Percentiles rank a stretch among this genome's conserved stretches.
phyloP scores from a whole-genome alignment of 2,888 invertebrate genomes.

The Cerastis rubricosa region DNA sequence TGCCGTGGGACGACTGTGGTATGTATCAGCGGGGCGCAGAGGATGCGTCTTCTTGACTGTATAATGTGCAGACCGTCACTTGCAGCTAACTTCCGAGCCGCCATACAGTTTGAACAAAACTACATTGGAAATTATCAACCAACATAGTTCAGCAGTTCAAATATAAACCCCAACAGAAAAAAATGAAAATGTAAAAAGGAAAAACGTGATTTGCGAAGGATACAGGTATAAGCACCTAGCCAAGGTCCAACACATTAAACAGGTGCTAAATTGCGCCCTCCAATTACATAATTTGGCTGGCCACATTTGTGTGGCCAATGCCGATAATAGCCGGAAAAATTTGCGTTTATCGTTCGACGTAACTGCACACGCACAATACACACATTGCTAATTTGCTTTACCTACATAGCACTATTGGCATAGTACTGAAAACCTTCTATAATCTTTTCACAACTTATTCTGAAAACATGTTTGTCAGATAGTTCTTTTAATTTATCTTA shows the following conservation, averaged over 20 bases:
- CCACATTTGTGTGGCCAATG: conserved; percentile 36
- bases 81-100: too few species aligned
- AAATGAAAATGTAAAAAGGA: neutral
- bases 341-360: conserved; percentile 22
- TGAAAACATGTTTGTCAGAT: neutral
- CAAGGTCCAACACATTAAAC: conserved; percentile 38
- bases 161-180: neutral
- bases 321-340: conserved; percentile 45
- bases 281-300: conserved; percentile 38
- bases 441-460: neutral
- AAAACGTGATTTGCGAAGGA: neutral
- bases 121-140: neutral
- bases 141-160: neutral
- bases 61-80: too few species aligned
- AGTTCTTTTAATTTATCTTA: conserved; percentile 1
- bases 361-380: conserved; percentile 8
- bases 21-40: too few species aligned
- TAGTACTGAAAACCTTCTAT: neutral
- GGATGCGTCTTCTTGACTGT: too few species aligned
- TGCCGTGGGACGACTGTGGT: too few species aligned
- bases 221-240: neutral
- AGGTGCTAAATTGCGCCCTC: conserved; percentile 12
- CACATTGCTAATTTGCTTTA: neutral
- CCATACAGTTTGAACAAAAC: too few species aligned
- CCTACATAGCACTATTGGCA: neutral